phyloP scores from a whole-genome alignment of 2,888 invertebrate species.

The Aphelenchoides bicaudatus region DNA sequence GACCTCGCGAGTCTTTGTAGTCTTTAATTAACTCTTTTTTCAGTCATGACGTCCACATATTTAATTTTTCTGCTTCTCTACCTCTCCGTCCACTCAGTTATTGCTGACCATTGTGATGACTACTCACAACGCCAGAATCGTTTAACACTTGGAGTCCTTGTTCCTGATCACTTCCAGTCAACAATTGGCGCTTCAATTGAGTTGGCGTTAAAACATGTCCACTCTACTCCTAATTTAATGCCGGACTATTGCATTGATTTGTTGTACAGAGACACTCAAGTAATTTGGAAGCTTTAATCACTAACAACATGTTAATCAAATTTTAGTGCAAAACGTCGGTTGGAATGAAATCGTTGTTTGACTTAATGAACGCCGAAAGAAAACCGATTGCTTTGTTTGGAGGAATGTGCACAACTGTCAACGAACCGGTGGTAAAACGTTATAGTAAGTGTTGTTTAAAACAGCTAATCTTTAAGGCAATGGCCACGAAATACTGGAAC shows the following conservation, averaged over 20 bases:
- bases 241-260: conserved; percentile 49
- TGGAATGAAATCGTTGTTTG: conserved; percentile 58
- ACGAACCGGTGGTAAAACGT: conserved; percentile 58
- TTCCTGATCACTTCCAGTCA: conserved; percentile 35
- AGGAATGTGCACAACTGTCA: conserved; percentile 56
- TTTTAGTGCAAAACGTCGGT: conserved; percentile 56
- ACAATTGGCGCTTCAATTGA: conserved; percentile 43
- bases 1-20: no score
- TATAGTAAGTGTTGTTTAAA: no score
- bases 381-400: conserved; percentile 56
- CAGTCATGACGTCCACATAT: no score
- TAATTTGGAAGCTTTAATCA: conserved; percentile 22
- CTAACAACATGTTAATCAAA: neutral
- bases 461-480: no score
- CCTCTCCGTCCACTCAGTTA: neutral
- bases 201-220: conserved; percentile 49
- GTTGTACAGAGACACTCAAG: conserved; percentile 53
- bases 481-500: conserved; percentile 79
- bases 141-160: conserved; percentile 34
- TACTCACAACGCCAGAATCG: conserved; percentile 18
- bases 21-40: no score
- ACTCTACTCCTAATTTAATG: conserved; percentile 32
- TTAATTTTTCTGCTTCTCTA: neutral
- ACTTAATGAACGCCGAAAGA: conserved; percentile 47
- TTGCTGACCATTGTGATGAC: conserved; percentile 1